Evolutionary conservation across 2,113 vertebrate species (phyloP).

Genomic region (Scartelaos histophorus): DNA sequence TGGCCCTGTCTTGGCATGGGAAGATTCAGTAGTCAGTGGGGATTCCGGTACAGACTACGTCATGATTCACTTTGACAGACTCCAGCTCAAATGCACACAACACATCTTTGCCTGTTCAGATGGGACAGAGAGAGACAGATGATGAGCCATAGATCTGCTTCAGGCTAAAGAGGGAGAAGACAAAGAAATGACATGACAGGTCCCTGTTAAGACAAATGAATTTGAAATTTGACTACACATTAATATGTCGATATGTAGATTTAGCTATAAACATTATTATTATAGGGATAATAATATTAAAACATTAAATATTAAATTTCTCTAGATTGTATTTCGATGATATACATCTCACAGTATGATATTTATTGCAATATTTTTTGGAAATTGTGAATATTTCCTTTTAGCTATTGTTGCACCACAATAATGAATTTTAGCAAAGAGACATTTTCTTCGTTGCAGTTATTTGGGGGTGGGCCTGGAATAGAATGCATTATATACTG

Average conservation of each 20-base stretch:
- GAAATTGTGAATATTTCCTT: too few species aligned
- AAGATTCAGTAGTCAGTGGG: constrained; percentile 51
- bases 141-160: constrained; percentile 20
- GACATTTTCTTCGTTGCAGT: too few species aligned
- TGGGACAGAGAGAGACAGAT: constrained; percentile 22
- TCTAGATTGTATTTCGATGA: too few species aligned
- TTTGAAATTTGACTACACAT: background rate
- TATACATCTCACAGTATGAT: too few species aligned
- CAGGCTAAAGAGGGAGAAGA: constrained; percentile 3
- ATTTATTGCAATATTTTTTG: too few species aligned
- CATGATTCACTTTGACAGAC: constrained; percentile 50
- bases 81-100: constrained; percentile 6
- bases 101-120: constrained; percentile 15
- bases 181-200: constrained; percentile 13
- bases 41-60: constrained; percentile 59
- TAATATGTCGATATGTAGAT: background rate
- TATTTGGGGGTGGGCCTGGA: constrained; percentile 11
- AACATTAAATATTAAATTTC: too few species aligned
- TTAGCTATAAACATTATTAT: background rate
- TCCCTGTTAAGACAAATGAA: constrained; percentile 27
- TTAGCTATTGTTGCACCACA: too few species aligned
- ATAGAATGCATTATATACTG: constrained; percentile 19
- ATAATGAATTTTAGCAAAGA: too few species aligned
- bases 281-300: too few species aligned
- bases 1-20: constrained; percentile 23